A percentile compares a stretch with the other conserved stretches of the same genome.
These are phyloP conservation scores for Tenrec ecaudatus DNA, from an alignment of 2,113 vertebrate genomes.

Conservation along the genomic window DNA sequence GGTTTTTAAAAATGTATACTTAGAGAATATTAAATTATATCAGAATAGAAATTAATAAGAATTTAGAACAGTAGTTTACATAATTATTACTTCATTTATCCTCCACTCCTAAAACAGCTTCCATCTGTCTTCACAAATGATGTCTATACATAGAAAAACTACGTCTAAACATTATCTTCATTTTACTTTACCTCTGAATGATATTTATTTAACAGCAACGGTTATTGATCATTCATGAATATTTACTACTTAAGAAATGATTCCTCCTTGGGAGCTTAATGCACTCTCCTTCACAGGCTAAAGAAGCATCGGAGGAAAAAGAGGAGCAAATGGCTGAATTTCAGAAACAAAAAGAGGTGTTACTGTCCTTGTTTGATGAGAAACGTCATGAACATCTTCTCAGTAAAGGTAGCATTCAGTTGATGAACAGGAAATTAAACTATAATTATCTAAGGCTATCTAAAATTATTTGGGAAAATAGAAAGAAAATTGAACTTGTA, in stretches of 20 bases:
- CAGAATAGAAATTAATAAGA: neutral
- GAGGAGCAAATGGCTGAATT: constrained; percentile 92
- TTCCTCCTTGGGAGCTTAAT: constrained; percentile 32
- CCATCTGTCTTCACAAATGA: neutral
- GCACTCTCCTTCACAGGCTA: constrained; percentile 82
- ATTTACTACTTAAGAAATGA: neutral
- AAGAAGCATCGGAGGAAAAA: constrained; percentile 92
- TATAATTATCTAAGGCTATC: neutral
- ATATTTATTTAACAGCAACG: neutral
- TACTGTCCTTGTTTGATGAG: constrained; percentile 95
- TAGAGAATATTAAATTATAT: neutral
- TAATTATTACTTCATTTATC: neutral
- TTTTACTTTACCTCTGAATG: neutral
- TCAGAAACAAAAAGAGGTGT: constrained; percentile 91
- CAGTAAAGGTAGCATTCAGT: constrained; percentile 90
- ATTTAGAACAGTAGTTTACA: neutral
- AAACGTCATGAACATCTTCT: constrained; percentile 95
- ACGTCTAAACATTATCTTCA: neutral
- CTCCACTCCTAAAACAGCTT: neutral
- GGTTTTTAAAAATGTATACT: too few relatives aligned
- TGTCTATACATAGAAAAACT: neutral
- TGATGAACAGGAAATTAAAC: neutral
- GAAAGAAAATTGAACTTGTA: neutral
- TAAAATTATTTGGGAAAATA: neutral
- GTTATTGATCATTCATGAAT: neutral